Evolutionary conservation across 2,888 invertebrate species (phyloP).

Genomic region (Cremastobaeus sp.): DNA sequence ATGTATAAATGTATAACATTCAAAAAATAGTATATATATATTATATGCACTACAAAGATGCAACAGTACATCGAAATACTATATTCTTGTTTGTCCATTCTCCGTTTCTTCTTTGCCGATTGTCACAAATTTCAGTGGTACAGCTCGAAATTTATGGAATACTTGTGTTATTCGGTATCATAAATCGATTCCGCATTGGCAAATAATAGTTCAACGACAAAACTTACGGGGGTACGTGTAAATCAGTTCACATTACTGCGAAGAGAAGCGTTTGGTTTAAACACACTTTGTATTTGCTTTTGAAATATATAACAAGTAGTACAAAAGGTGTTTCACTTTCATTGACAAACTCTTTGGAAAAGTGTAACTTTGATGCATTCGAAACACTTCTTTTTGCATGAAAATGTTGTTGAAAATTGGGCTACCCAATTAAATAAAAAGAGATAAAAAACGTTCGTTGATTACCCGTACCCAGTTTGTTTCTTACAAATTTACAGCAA

Average conservation of each 20-base stretch:
- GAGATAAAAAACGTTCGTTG: too few relatives aligned
- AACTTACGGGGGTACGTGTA: constrained; percentile 10
- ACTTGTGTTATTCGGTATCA: constrained; percentile 26
- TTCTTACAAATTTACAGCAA: constrained; percentile 38
- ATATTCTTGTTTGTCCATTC: too few relatives aligned
- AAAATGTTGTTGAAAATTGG: too few relatives aligned
- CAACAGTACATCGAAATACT: constrained; percentile 48
- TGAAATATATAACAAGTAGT: too few relatives aligned
- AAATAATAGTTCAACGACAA: constrained; percentile 29
- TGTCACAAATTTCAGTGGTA: constrained; percentile 30
- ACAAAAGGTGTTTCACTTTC: too few relatives aligned
- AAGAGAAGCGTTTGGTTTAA: too few relatives aligned
- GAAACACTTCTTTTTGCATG: too few relatives aligned
- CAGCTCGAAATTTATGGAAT: constrained; percentile 32
- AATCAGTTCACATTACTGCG: neutral
- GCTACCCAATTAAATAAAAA: too few relatives aligned
- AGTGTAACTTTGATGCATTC: too few relatives aligned
- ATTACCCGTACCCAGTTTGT: too few relatives aligned
- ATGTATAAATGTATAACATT: constrained; percentile 55
- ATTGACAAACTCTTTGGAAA: too few relatives aligned
- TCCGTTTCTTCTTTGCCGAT: constrained; percentile 21
- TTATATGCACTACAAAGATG: constrained; percentile 46
- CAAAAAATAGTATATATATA: constrained; percentile 54
- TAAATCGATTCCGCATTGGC: constrained; percentile 24
- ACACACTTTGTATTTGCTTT: neutral